A percentile compares a stretch with the other conserved stretches of the same genome.
These are phyloP conservation scores for Antitype chi DNA, from an alignment of 2,888 invertebrate species.

Conservation along the genomic window DNA sequence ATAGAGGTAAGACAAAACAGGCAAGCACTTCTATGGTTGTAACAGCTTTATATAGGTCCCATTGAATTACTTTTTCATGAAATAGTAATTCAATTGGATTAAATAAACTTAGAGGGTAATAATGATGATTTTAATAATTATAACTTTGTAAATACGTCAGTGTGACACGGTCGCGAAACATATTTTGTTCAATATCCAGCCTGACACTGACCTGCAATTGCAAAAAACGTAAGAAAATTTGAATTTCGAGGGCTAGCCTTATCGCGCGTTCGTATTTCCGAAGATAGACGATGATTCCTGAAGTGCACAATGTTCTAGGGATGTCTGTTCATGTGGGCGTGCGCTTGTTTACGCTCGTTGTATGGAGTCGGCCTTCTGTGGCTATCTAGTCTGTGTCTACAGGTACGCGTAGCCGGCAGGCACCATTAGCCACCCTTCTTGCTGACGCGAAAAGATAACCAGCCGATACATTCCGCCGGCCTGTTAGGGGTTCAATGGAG, in stretches of 20 bases:
- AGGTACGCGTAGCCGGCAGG: slow-evolving; percentile 46
- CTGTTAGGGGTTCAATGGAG: slow-evolving; percentile 24
- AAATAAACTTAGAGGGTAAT: too few species aligned
- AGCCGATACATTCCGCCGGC: slow-evolving; percentile 34
- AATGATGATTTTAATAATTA: too few species aligned
- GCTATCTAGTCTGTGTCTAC: background rate
- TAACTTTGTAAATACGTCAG: too few species aligned
- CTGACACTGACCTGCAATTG: too few species aligned
- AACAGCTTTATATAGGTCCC: background rate
- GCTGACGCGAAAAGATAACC: slow-evolving; percentile 50
- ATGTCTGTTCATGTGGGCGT: too few species aligned
- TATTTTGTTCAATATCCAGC: too few species aligned
- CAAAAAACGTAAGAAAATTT: too few species aligned
- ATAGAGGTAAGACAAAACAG: too few species aligned
- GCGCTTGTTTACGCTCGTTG: background rate
- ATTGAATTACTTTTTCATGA: too few species aligned
- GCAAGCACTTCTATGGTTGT: background rate
- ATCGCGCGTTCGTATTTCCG: background rate
- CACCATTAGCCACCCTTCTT: slow-evolving; percentile 56
- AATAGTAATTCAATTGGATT: too few species aligned
- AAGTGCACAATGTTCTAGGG: background rate
- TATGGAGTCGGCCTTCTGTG: background rate
- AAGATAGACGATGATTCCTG: background rate
- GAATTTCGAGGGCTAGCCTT: too few species aligned
- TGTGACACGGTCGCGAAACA: too few species aligned